These are phyloP conservation scores for Donacobius atricapilla DNA, from an alignment of 2,113 vertebrate genomes.

Conservation along the genomic window DNA sequence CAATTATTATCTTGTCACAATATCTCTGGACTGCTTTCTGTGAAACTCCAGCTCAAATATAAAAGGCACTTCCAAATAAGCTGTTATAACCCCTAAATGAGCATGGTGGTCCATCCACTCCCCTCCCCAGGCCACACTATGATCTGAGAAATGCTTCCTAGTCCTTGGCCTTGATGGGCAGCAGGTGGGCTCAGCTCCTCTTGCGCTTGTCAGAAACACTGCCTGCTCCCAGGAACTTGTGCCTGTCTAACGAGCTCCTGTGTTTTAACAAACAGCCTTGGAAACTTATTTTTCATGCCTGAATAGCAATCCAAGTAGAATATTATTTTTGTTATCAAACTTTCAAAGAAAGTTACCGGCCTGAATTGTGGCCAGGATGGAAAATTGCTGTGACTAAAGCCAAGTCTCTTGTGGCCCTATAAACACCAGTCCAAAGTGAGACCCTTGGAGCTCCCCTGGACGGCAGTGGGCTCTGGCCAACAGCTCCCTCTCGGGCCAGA, in stretches of 20 bases:
- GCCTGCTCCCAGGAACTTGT: neutral
- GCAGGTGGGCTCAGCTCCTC: neutral
- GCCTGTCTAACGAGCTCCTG: neutral
- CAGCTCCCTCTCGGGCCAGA: accelerated
- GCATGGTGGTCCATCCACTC: too few species aligned
- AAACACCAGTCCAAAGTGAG: neutral
- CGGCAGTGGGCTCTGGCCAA: accelerated
- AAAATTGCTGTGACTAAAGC: neutral
- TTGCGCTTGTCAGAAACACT: neutral
- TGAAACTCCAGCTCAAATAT: neutral
- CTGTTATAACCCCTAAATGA: neutral
- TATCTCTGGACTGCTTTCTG: neutral
- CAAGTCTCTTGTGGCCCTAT: neutral
- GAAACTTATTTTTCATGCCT: neutral
- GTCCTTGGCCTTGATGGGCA: neutral
- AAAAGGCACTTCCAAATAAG: neutral
- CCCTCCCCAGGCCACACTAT: neutral
- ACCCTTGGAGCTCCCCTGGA: neutral
- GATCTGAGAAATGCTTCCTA: neutral
- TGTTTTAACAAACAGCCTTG: neutral
- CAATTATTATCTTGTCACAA: neutral
- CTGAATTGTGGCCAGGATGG: neutral
- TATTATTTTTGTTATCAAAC: neutral
- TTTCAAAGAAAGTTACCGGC: neutral
- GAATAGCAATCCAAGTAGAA: neutral